Evolutionary conservation across 2,888 invertebrate genomes (phyloP).

Genomic region (Belgica antarctica): DNA sequence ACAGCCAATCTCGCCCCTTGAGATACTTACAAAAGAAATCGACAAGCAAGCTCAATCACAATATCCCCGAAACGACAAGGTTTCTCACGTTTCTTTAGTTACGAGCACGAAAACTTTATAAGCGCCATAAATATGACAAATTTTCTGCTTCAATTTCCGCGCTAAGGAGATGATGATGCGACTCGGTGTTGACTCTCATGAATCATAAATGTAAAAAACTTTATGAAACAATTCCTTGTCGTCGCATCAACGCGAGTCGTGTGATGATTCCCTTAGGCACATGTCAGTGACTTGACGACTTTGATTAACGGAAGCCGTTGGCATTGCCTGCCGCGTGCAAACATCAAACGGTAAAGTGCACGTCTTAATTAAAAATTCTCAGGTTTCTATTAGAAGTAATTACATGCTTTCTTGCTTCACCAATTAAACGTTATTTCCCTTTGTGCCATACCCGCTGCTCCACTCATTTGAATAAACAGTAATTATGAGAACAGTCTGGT

Average conservation of each 20-base stretch:
- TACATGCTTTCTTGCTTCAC: background rate
- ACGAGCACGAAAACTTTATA: conserved; percentile 6
- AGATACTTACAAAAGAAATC: too few species aligned
- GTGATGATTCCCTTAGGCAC: too few species aligned
- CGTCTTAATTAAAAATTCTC: conserved; percentile 7
- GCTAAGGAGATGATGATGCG: background rate
- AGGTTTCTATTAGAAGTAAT: background rate
- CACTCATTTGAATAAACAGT: conserved; percentile 22
- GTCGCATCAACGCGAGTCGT: background rate
- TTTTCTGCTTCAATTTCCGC: background rate
- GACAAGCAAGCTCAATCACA: background rate
- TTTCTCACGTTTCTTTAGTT: conserved; percentile 11
- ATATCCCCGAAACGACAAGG: background rate
- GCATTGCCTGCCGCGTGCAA: too few species aligned
- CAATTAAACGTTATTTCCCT: too few species aligned
- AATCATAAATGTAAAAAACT: background rate
- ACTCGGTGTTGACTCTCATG: too few species aligned
- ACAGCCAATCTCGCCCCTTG: too few species aligned
- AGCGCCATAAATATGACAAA: conserved; percentile 2
- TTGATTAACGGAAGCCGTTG: too few species aligned
- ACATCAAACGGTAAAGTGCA: background rate
- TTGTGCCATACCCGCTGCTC: background rate
- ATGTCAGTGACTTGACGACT: too few species aligned
- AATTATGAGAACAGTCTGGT: conserved; percentile 21
- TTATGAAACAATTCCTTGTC: background rate